Evolutionary conservation across 2,113 vertebrate genomes (phyloP), one percentile per base, ranked within the genome.

Genomic region (Hassar affinis): DNA sequence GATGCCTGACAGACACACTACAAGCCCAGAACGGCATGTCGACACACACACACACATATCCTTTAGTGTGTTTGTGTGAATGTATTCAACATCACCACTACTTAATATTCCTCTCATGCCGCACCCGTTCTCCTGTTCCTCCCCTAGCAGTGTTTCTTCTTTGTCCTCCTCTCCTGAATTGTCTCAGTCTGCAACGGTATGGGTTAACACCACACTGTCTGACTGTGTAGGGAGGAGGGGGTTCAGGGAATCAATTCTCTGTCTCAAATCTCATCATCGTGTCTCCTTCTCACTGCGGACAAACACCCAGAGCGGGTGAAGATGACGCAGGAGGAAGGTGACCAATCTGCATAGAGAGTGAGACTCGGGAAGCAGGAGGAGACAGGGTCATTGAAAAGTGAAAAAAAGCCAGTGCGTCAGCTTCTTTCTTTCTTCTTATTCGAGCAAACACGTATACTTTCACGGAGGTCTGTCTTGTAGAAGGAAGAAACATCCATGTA

Each of bases 61-160:
- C 54, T 80, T 68, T 35, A 68, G 18, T 15, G 25, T 20, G 27
- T 33, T 45, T 18, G 15, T 30, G 20, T 35, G 30, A 56, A 77
- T 56, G 51, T 38, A 35, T 56, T 77, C 30, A 56, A 56, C 54
- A 30, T 56, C 56, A 59, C 0, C 2, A 8, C 76, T 49, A 69
- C 51, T 87, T 83, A 80, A 71, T 35, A 87, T 85, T 85, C 80
- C 69, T 33, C 76, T 85, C 80, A 80, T 49, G 35, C 61, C 64
- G 74, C 62, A 54, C 51, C 51, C 18, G 25, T 38, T 71, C 27
- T n/a, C 35, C 47, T 59, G 56, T 27, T n/a, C 15, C 59, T 20
- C 71, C 77, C 79, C 25, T 9, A 49, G 47, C 81, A 33, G 57
- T 42, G 49, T 68, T 61, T 57, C 6, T 35, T 66, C n/a, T 20